These are phyloP conservation scores for Hippasteria phrygiana DNA, from an alignment of 53 echinoderm and acorn worm genomes.

Conservation along the genomic window DNA sequence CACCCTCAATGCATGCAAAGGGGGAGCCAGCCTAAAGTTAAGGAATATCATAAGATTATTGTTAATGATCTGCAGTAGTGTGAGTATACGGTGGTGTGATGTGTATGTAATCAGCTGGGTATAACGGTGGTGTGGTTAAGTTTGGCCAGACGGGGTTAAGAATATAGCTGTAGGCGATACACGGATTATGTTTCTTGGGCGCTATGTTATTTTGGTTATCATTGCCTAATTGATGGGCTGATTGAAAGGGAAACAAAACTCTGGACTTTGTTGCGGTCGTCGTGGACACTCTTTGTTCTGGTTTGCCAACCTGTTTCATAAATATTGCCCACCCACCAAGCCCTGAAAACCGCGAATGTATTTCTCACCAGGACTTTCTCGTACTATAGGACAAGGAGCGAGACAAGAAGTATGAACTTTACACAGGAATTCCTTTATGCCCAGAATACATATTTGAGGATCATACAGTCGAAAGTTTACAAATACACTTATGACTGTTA, in stretches of 20 bases:
- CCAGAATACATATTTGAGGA: too few species aligned
- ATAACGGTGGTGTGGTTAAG: neutral
- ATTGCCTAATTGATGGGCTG: constrained; percentile 53
- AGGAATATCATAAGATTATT: constrained; percentile 21
- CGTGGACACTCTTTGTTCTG: neutral
- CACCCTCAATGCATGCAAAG: neutral
- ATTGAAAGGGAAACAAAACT: neutral
- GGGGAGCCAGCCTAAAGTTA: constrained; percentile 14
- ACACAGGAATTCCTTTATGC: too few species aligned
- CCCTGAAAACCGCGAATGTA: too few species aligned
- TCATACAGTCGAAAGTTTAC: too few species aligned
- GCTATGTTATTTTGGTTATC: constrained; percentile 15
- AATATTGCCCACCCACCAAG: neutral
- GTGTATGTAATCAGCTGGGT: constrained; percentile 42
- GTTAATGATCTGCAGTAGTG: constrained; percentile 27
- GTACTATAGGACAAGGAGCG: too few species aligned
- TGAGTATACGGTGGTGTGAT: neutral
- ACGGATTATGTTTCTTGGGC: neutral
- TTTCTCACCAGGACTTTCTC: too few species aligned
- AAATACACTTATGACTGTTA: too few species aligned
- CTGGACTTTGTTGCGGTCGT: neutral
- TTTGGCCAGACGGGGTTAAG: constrained; percentile 48
- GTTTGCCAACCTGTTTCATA: neutral
- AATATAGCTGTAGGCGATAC: constrained; percentile 38
- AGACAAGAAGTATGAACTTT: too few species aligned